Evolutionary conservation across 2,888 invertebrate genomes (phyloP).

Genomic region (Polymixis flavicincta): DNA sequence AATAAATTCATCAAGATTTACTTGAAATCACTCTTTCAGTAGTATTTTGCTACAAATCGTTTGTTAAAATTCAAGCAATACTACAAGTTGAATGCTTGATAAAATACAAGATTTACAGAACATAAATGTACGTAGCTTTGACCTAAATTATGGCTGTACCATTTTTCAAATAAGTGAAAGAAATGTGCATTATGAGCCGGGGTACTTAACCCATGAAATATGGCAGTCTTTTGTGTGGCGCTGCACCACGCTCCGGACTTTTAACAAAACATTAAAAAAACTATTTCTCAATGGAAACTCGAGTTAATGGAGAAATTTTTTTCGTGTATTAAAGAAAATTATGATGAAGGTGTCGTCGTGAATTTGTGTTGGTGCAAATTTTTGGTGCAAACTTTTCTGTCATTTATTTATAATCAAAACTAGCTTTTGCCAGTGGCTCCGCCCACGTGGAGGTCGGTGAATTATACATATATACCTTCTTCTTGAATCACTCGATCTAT

Average conservation of each 20-base stretch:
- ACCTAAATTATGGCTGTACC: slow-evolving; percentile 56
- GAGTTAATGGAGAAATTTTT: slow-evolving; percentile 37
- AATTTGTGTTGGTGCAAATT: not conserved
- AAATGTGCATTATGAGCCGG: slow-evolving; percentile 66
- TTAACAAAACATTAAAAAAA: slow-evolving; percentile 47
- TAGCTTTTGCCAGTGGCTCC: too few species aligned
- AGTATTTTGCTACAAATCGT: not conserved
- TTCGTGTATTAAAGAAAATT: slow-evolving; percentile 38
- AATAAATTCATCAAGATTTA: not conserved
- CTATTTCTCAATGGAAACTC: slow-evolving; percentile 35
- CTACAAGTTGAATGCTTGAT: slow-evolving; percentile 20
- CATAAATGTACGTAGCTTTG: slow-evolving; percentile 33
- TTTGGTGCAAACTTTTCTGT: not conserved
- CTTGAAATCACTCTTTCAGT: not conserved
- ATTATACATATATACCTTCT: too few species aligned
- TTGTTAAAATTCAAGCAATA: not conserved
- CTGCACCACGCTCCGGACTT: slow-evolving; percentile 48
- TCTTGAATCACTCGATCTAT: too few species aligned
- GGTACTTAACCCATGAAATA: slow-evolving; percentile 68
- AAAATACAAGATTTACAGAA: slow-evolving; percentile 27
- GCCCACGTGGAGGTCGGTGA: too few species aligned
- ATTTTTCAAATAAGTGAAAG: slow-evolving; percentile 64
- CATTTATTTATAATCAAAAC: not conserved
- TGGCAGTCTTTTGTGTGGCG: slow-evolving; percentile 63
- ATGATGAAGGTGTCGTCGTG: slow-evolving; percentile 2